These are phyloP conservation scores for Oxyteleia sp. DNA, from an alignment of 2,888 invertebrate species.

Conservation along the genomic window DNA sequence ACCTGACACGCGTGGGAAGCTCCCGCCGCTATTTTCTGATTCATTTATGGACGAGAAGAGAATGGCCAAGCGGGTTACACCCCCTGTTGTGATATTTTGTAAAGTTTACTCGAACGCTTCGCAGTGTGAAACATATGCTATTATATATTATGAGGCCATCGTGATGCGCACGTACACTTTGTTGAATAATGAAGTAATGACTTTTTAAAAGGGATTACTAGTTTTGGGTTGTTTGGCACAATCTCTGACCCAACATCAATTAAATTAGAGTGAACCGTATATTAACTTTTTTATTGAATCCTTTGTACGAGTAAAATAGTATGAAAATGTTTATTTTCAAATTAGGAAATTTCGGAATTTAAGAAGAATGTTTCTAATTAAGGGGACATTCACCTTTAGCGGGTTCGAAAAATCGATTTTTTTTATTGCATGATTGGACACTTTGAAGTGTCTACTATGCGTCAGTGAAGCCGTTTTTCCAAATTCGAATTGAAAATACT, in stretches of 20 bases:
- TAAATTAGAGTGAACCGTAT: too few relatives aligned
- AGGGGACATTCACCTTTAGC: too few relatives aligned
- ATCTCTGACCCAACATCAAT: neutral
- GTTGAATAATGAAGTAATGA: slow-evolving; percentile 62
- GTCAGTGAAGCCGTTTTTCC: too few relatives aligned
- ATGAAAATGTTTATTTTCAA: too few relatives aligned
- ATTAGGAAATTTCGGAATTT: too few relatives aligned
- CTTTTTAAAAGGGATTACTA: slow-evolving; percentile 58
- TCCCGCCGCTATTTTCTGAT: slow-evolving; percentile 86
- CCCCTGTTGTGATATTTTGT: slow-evolving; percentile 86
- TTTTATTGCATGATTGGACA: too few relatives aligned
- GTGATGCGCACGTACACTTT: slow-evolving; percentile 48
- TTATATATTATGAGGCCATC: slow-evolving; percentile 78
- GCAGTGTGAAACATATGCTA: slow-evolving; percentile 85
- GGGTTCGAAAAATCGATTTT: too few relatives aligned
- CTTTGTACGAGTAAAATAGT: too few relatives aligned
- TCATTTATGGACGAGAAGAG: slow-evolving; percentile 81
- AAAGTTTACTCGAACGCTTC: slow-evolving; percentile 83
- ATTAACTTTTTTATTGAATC: too few relatives aligned
- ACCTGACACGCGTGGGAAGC: slow-evolving; percentile 86
- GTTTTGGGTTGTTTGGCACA: slow-evolving; percentile 7
- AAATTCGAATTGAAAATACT: too few relatives aligned
- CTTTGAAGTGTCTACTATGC: too few relatives aligned
- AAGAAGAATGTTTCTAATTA: too few relatives aligned
- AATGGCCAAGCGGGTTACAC: slow-evolving; percentile 77